Conservation (phyloP, 2,888 invertebrate genomes). For the Eupithecia dodoneata region DNA sequence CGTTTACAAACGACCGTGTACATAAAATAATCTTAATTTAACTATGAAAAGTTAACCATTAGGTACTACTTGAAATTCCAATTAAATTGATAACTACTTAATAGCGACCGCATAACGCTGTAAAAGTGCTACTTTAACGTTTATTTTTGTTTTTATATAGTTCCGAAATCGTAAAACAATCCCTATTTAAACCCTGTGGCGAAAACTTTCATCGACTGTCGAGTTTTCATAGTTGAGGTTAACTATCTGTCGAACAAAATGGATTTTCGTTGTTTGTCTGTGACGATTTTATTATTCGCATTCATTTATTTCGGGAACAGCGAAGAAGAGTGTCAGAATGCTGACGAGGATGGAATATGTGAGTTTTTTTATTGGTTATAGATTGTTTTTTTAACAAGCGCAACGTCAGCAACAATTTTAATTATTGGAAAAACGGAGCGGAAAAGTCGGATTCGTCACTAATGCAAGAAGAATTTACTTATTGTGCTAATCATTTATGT, state of each 20-base stretch:
- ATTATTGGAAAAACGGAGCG: no score
- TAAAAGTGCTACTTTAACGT: conserved; percentile 28
- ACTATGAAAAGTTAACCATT: not conserved
- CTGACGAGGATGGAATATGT: conserved; percentile 50
- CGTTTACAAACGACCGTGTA: not conserved
- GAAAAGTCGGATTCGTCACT: not conserved
- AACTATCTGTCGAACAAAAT: conserved; percentile 48
- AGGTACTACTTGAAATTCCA: not conserved
- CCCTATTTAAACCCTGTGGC: conserved; percentile 42
- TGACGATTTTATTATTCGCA: conserved; percentile 40
- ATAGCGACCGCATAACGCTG: not conserved
- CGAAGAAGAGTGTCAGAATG: conserved; percentile 46
- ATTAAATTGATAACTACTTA: not conserved
- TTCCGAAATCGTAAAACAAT: conserved; percentile 38
- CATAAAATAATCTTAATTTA: not conserved
- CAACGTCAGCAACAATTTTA: not conserved
- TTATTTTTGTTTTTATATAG: conserved; percentile 1
- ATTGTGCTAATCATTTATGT: no score
- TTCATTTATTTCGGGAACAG: conserved; percentile 38
- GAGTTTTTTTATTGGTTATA: conserved; percentile 34
- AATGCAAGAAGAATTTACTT: not conserved
- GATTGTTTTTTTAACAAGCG: not conserved
- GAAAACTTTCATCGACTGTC: conserved; percentile 42
- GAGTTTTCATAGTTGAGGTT: conserved; percentile 43
- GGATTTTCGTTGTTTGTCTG: conserved; percentile 44